phyloP scores from a whole-genome alignment of 2,113 vertebrate genomes.

The Thryonomys swinderianus region DNA sequence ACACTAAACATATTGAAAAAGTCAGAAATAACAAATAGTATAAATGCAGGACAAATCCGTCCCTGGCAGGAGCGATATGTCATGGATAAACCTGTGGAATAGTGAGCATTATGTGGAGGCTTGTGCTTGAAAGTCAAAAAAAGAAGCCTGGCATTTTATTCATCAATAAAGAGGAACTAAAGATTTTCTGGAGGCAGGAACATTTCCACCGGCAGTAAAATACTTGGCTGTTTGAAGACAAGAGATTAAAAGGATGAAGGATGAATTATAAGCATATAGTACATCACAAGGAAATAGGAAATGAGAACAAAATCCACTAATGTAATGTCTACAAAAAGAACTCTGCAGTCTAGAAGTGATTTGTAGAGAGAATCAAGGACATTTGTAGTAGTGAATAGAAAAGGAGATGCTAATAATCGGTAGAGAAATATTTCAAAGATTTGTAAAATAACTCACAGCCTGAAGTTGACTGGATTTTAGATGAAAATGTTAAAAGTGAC shows the following conservation, averaged over 20 bases:
- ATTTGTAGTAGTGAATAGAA: accelerated
- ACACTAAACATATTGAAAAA: background rate
- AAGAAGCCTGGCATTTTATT: background rate
- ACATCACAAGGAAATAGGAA: background rate
- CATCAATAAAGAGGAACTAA: background rate
- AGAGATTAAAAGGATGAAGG: background rate
- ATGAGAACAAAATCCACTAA: background rate
- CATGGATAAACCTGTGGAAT: background rate
- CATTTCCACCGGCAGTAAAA: background rate
- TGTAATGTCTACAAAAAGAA: background rate
- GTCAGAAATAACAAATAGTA: background rate
- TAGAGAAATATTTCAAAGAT: background rate
- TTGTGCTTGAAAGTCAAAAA: background rate
- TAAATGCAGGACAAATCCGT: background rate
- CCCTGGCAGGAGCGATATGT: background rate
- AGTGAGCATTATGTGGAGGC: background rate
- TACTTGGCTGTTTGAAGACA: background rate
- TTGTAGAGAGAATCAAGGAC: background rate
- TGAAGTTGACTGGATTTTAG: background rate
- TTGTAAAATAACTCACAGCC: background rate
- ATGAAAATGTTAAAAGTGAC: background rate
- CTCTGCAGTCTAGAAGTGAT: background rate
- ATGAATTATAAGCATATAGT: background rate
- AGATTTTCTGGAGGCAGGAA: background rate
- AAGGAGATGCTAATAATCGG: background rate